These are phyloP conservation scores for Mesembrinibis cayennensis DNA, from an alignment of 2,113 vertebrate genomes.

Conservation along the genomic window DNA sequence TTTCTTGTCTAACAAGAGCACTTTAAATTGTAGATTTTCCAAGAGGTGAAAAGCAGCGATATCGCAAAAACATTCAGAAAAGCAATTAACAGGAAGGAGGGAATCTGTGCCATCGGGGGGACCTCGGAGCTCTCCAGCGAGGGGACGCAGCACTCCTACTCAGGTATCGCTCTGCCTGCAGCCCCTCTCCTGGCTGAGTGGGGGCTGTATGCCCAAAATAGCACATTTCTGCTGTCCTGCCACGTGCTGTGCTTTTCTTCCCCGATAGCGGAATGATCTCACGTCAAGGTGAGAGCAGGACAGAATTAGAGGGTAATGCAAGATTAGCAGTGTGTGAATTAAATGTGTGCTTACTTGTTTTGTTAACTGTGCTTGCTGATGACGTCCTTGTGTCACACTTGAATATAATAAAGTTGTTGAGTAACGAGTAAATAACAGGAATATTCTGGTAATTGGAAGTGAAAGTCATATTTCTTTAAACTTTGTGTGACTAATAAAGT, in stretches of 20 bases:
- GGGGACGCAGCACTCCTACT: conserved; percentile 92
- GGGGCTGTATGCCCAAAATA: rapidly evolving
- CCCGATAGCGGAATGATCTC: background rate
- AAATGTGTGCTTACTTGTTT: background rate
- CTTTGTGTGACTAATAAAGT: background rate
- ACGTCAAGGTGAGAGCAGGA: rapidly evolving
- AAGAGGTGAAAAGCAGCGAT: conserved; percentile 84
- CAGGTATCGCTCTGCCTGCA: conserved; percentile 59
- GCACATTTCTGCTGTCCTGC: background rate
- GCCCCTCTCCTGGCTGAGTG: background rate
- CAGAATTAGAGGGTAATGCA: background rate
- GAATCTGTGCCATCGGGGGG: conserved; percentile 89
- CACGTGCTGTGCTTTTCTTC: background rate
- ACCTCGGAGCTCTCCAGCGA: conserved; percentile 89
- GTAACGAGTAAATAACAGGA: background rate
- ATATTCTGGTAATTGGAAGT: background rate
- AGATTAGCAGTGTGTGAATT: background rate
- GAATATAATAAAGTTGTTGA: background rate
- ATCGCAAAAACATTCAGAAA: conserved; percentile 84
- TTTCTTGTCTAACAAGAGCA: background rate
- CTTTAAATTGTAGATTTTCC: conserved; percentile 81
- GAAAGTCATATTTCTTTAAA: background rate
- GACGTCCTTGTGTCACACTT: background rate
- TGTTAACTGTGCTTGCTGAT: background rate
- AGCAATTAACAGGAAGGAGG: conserved; percentile 91